Conservation (phyloP, 2,797 vertebrate species). For the Orestias chungarensis region DNA sequence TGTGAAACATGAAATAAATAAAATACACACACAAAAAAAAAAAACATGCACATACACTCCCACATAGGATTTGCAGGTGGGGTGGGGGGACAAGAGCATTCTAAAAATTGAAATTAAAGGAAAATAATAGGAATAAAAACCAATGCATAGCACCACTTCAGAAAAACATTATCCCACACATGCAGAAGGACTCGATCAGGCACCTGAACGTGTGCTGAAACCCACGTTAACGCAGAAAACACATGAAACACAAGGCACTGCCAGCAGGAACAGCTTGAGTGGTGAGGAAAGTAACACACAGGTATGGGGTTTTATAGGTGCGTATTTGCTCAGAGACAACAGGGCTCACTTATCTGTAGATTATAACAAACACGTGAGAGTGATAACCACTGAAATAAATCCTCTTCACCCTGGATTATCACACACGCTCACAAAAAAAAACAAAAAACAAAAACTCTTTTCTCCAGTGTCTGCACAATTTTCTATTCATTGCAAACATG, state of each 20-base stretch:
- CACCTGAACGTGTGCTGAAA: constrained; percentile 64
- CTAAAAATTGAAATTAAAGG: neutral
- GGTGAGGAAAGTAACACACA: constrained; percentile 8
- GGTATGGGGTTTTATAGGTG: constrained; percentile 21
- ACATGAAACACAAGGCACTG: constrained; percentile 82
- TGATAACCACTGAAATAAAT: constrained; percentile 1
- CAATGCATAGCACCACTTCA: constrained; percentile 34
- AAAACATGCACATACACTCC: constrained; percentile 21
- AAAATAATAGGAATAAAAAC: neutral
- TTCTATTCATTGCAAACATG: constrained; percentile 67
- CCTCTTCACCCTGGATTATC: constrained; percentile 21
- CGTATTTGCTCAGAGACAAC: constrained; percentile 56
- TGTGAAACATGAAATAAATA: constrained; percentile 78
- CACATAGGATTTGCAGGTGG: constrained; percentile 16
- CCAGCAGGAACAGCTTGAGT: constrained; percentile 70
- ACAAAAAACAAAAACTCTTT: constrained; percentile 44
- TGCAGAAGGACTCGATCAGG: constrained; percentile 52
- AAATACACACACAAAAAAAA: constrained; percentile 46
- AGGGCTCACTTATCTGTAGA: constrained; percentile 38
- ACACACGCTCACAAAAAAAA: constrained; percentile 31
- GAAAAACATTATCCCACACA: constrained; percentile 51
- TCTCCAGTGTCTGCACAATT: constrained; percentile 63
- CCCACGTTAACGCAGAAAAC: constrained; percentile 37
- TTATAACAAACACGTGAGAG: neutral
- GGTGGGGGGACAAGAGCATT: constrained; percentile 22